phyloP scores from a whole-genome alignment of 2,797 vertebrate species.

The Lithobates sylvaticus region DNA sequence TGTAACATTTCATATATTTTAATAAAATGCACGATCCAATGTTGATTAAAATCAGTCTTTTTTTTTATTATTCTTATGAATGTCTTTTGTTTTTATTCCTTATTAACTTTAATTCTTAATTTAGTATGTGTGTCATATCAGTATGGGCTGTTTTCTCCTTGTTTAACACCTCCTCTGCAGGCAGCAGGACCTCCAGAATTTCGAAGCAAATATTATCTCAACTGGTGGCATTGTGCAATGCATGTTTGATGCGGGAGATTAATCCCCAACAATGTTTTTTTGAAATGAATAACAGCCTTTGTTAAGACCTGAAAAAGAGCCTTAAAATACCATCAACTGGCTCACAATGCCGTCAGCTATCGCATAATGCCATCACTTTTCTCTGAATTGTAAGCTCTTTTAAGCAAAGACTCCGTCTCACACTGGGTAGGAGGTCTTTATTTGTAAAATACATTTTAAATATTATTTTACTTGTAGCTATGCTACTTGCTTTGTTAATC shows the following conservation, averaged over 20 bases:
- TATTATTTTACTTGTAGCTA: neutral
- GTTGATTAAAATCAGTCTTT: neutral
- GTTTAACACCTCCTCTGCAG: neutral
- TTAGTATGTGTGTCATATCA: neutral
- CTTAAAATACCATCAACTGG: slow-evolving; percentile 3
- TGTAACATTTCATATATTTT: neutral
- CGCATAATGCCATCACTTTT: slow-evolving; percentile 22
- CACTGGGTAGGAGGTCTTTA: slow-evolving; percentile 5
- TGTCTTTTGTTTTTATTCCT: neutral
- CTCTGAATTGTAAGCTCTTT: slow-evolving; percentile 12
- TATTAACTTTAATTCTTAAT: neutral
- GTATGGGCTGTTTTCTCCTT: neutral
- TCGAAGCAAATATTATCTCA: slow-evolving; percentile 2
- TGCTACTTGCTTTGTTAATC: too few relatives aligned
- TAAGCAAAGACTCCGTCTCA: slow-evolving; percentile 1
- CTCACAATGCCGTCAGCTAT: neutral
- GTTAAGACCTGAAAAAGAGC: slow-evolving; percentile 15
- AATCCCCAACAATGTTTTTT: slow-evolving; percentile 20
- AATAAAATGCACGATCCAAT: neutral
- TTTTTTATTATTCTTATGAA: neutral
- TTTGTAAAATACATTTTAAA: neutral
- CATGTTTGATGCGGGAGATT: slow-evolving; percentile 13
- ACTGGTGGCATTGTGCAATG: neutral
- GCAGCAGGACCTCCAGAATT: neutral
- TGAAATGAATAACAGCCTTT: slow-evolving; percentile 33